phyloP scores from a whole-genome alignment of 2,888 invertebrate genomes.

The Phengaris arion region DNA sequence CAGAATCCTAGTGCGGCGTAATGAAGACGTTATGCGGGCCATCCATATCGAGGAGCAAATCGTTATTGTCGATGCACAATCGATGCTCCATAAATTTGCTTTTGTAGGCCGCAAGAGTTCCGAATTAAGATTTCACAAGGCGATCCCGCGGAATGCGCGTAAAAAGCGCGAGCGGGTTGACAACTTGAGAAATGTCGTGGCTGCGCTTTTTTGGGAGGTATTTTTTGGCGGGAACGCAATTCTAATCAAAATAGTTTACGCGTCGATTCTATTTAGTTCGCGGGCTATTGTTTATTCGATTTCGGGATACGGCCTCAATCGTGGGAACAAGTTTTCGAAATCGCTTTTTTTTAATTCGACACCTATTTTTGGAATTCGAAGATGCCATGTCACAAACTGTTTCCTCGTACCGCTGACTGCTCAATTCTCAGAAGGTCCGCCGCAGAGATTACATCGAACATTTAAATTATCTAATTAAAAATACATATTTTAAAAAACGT shows the following conservation, averaged over 20 bases:
- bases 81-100: conserved; percentile 63
- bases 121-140: conserved; percentile 74
- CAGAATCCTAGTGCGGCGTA: conserved; percentile 44
- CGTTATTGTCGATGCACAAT: conserved; percentile 57
- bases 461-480: conserved; percentile 29
- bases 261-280: conserved; percentile 50
- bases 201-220: conserved; percentile 57
- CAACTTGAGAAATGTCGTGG: conserved; percentile 73
- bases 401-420: conserved; percentile 27
- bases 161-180: conserved; percentile 67
- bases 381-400: conserved; percentile 22
- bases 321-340: conserved; percentile 41
- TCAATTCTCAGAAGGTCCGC: conserved; percentile 31
- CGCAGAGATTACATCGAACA: conserved; percentile 20
- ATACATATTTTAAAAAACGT: conserved; percentile 24
- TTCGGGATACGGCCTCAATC: conserved; percentile 40
- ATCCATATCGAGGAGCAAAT: conserved; percentile 54
- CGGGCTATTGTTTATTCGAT: conserved; percentile 47
- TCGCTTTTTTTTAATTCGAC: conserved; percentile 41
- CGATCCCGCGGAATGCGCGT: conserved; percentile 60
- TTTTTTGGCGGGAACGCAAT: conserved; percentile 71
- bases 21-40: conserved; percentile 61
- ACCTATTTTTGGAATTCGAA: conserved; percentile 39
- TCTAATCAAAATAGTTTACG: conserved; percentile 80
- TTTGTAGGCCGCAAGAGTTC: conserved; percentile 52